Conservation (phyloP, 1,140 invertebrate genomes). For the Drosophila littoralis region DNA sequence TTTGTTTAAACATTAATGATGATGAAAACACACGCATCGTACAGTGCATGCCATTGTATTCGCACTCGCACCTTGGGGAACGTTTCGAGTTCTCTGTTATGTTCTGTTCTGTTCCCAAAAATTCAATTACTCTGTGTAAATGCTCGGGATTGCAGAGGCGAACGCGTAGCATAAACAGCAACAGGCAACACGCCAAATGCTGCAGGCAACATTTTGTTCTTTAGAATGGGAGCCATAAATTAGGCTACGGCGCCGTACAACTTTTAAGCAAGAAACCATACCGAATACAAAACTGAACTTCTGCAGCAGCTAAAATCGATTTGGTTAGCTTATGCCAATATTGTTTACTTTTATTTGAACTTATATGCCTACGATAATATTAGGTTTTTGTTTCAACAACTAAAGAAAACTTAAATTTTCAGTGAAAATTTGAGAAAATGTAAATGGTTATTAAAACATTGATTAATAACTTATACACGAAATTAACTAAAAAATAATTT, state of each 20-base stretch:
- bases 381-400: too few species aligned
- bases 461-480: too few species aligned
- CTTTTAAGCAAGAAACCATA: neutral
- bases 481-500: too few species aligned
- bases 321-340: neutral
- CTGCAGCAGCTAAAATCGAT: neutral
- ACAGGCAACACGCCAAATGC: constrained; percentile 17
- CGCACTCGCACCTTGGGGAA: constrained; percentile 13
- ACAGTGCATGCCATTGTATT: constrained; percentile 36
- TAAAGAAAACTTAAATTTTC: too few species aligned
- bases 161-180: constrained; percentile 27
- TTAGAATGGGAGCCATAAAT: constrained; percentile 32
- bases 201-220: constrained; percentile 3
- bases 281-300: neutral
- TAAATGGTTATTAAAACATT: too few species aligned
- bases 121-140: constrained; percentile 34
- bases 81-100: constrained; percentile 2
- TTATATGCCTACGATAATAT: too few species aligned
- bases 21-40: constrained; percentile 75
- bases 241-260: neutral
- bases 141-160: constrained; percentile 12
- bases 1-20: constrained; percentile 81
- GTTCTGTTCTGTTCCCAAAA: constrained; percentile 12
- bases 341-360: too few species aligned
- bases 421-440: too few species aligned